Evolutionary conservation across 2,113 vertebrate genomes (phyloP).

Genomic region (Propithecus coquereli): DNA sequence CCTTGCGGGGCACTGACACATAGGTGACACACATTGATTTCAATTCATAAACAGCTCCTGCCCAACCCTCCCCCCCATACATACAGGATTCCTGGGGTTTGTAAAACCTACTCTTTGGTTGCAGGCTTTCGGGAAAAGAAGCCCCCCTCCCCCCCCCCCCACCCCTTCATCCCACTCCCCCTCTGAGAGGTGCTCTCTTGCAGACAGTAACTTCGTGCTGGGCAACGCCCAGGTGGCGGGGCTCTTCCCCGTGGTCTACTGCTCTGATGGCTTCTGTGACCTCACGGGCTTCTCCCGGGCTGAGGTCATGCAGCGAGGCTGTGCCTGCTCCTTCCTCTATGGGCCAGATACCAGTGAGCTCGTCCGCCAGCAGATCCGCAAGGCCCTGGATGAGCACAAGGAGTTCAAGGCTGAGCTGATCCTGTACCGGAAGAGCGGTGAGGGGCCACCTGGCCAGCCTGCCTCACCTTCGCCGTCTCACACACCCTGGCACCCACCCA

Average conservation of each 20-base stretch:
- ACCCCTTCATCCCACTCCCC: not conserved
- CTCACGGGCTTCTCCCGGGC: conserved; percentile 84
- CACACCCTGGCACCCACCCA: not conserved
- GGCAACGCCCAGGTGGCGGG: conserved; percentile 83
- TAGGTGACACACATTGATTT: not conserved
- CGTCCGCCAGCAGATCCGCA: conserved; percentile 79
- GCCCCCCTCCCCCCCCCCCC: not conserved
- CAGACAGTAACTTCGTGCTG: conserved; percentile 86
- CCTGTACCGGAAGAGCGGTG: conserved; percentile 83
- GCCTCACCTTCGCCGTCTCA: not conserved
- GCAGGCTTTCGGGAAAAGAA: not conserved
- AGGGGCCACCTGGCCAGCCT: conserved; percentile 23
- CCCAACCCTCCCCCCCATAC: not conserved
- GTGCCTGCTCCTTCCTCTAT: conserved; percentile 82
- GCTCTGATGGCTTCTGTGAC: conserved; percentile 85
- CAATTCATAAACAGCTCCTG: not conserved
- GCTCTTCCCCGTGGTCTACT: conserved; percentile 83
- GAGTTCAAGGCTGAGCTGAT: conserved; percentile 82
- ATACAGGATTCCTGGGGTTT: not conserved
- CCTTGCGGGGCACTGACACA: not conserved
- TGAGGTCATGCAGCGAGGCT: conserved; percentile 84
- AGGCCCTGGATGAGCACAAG: conserved; percentile 80
- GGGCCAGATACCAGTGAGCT: conserved; percentile 81
- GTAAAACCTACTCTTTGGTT: not conserved
- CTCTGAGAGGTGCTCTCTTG: conserved; percentile 68